These are phyloP conservation scores for Rhysida immarginata DNA, from an alignment of 1,140 invertebrate species.

Conservation along the genomic window DNA sequence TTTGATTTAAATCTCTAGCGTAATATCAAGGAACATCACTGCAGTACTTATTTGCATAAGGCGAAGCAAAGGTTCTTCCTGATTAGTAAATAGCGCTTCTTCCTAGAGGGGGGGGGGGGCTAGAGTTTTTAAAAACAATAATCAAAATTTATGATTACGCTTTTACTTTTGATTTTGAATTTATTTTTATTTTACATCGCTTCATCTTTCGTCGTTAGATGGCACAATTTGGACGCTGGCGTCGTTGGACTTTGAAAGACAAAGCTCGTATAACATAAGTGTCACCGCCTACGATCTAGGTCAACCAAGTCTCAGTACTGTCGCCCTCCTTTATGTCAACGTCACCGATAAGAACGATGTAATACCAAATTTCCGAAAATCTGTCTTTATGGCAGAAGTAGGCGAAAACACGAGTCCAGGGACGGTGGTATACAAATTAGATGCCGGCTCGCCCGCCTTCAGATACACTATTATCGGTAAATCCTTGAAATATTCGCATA, in stretches of 20 bases:
- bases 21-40: too few species aligned
- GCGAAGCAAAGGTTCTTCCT: too few species aligned
- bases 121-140: too few species aligned
- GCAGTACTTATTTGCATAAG: too few species aligned
- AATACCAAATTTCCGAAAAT: conserved; percentile 24
- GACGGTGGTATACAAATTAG: conserved; percentile 54
- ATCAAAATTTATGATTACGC: too few species aligned
- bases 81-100: too few species aligned
- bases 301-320: conserved; percentile 58
- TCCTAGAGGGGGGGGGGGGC: too few species aligned
- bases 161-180: not conserved
- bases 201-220: conserved; percentile 30
- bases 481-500: not conserved
- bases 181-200: not conserved
- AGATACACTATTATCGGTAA: conserved; percentile 17
- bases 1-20: too few species aligned
- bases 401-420: conserved; percentile 64
- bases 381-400: conserved; percentile 33
- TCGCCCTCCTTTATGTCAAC: conserved; percentile 43
- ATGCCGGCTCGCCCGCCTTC: conserved; percentile 23
- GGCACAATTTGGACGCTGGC: conserved; percentile 57
- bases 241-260: conserved; percentile 52
- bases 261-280: conserved; percentile 51
- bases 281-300: conserved; percentile 69
- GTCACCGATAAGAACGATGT: conserved; percentile 24